Conservation (phyloP, 2,888 invertebrate species). For the Merodon equestris region DNA sequence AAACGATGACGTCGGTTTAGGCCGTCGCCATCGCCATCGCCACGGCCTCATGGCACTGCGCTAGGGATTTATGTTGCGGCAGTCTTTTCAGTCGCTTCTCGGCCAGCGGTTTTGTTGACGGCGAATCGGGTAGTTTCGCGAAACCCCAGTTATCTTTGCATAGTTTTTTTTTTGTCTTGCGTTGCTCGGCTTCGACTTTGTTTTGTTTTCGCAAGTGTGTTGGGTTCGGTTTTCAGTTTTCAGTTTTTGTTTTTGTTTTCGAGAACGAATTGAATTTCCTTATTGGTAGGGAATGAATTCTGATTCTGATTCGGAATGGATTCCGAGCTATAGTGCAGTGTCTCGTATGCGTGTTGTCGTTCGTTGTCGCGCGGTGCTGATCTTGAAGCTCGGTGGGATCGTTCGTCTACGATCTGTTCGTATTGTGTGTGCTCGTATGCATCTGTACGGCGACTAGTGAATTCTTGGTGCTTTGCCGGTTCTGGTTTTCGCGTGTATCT, state of each 20-base stretch:
- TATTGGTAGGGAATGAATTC: slow-evolving; percentile 43
- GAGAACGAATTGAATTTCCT: slow-evolving; percentile 64
- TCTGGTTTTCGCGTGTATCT: slow-evolving; percentile 6
- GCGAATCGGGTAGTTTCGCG: slow-evolving; percentile 52
- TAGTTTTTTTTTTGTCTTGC: slow-evolving; percentile 13
- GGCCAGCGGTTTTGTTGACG: slow-evolving; percentile 44
- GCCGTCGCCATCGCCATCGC: slow-evolving; percentile 14
- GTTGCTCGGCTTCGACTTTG: slow-evolving; percentile 22
- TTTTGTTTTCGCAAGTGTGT: slow-evolving; percentile 20
- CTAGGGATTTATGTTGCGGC: slow-evolving; percentile 59
- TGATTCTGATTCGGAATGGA: slow-evolving; percentile 1
- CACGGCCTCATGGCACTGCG: slow-evolving; percentile 34
- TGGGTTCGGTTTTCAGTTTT: no score
- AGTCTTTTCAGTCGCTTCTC: slow-evolving; percentile 62
- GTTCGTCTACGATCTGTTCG: no score
- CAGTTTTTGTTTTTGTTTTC: slow-evolving; percentile 22
- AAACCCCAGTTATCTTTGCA: slow-evolving; percentile 19
- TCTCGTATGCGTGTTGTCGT: slow-evolving; percentile 48
- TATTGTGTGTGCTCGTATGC: slow-evolving; percentile 17
- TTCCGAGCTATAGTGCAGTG: slow-evolving; percentile 16
- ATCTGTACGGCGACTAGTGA: slow-evolving; percentile 26
- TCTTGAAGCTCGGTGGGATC: slow-evolving; percentile 17
- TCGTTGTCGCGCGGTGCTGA: slow-evolving; percentile 32
- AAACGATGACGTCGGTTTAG: slow-evolving; percentile 20
- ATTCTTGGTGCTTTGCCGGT: slow-evolving; percentile 52